Evolutionary conservation across 92 coral and sea anemone genomes (phyloP).

Genomic region (Meandrina meandrites): DNA sequence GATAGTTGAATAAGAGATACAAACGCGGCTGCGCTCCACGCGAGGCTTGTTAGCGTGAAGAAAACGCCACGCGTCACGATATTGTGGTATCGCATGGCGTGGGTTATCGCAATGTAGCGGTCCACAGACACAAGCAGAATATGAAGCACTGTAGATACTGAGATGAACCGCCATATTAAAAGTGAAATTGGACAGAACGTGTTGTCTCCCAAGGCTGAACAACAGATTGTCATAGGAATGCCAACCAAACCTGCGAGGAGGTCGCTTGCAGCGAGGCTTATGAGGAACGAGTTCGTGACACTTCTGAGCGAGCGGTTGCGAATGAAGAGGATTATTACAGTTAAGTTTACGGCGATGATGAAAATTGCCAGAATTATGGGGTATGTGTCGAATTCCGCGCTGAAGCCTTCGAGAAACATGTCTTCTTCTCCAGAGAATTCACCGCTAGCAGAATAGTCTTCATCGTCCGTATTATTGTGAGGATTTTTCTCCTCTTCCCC

Average conservation of each 20-base stretch:
- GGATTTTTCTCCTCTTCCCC: neutral
- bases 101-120: conserved; percentile 52
- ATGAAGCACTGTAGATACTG: conserved; percentile 66
- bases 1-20: conserved; percentile 59
- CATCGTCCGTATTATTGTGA: conserved; percentile 6
- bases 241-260: conserved; percentile 61
- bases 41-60: conserved; percentile 16
- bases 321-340: conserved; percentile 45
- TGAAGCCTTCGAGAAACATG: conserved; percentile 1
- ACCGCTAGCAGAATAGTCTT: conserved; percentile 7
- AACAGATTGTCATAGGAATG: conserved; percentile 52
- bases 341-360: conserved; percentile 45
- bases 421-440: conserved; percentile 17
- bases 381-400: conserved; percentile 33
- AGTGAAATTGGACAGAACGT: conserved; percentile 36
- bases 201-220: conserved; percentile 36
- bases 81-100: conserved; percentile 54
- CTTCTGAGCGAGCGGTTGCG: conserved; percentile 55
- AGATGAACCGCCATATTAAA: conserved; percentile 47
- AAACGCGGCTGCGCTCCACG: conserved; percentile 50
- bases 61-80: conserved; percentile 49
- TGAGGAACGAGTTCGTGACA: conserved; percentile 56
- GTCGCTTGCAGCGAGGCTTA: conserved; percentile 64
- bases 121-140: conserved; percentile 59
- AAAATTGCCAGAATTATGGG: conserved; percentile 48